Base-by-base conservation (phyloP, 2,113 vertebrate genomes). In the Thalassarche chlororhynchos region DNA sequence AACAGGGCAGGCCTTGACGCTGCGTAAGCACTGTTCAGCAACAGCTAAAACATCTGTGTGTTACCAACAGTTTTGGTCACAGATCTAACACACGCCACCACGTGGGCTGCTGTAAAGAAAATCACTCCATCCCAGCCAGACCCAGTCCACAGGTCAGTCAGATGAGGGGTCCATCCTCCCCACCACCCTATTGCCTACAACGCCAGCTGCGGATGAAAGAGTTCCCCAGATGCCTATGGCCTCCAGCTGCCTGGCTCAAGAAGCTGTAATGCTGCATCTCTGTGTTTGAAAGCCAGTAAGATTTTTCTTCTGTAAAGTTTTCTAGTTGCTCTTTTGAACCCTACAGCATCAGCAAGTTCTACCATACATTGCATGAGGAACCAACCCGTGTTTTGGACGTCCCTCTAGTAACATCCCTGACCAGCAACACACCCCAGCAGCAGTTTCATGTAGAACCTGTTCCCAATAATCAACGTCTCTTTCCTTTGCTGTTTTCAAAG, bases 161-260 rank as follows among this genome's bases (percentile, higher is more conserved):
- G 52, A 12, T 3, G 42, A 74, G 28, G 51, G 17, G 42, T 20
- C 52, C 36, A 13, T 34, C 64, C 25, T 28, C 46, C 25, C 25
- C 20, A 46, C 31, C 62, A 21, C 40, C 44, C 40, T 12, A 25
- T 14, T 54, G 8, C 26, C 42, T 19, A 17, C 42, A n/a, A 2
- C 1, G 1, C 44, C 34, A 38, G 70, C 40, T 32, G n/a, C 4
- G 6, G 52, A 26, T 11, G 31, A 44, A 9, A 17, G 0, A 10
- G 25, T 8, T 72, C 66, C 44, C 40, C 40, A 28, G 55, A 9
- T 31, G 26, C 32, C 32, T 16, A 26, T 2, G 25, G 70, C 32
- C 55, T 31, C 64, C 46, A 38, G 28, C 51, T 26, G 42, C 68
- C 78, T 14, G 47, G 42, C 42, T 74, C 21, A 6, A 17, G 20